These are phyloP conservation scores for Cephus nigrinus DNA, from an alignment of 2,888 invertebrate species.

Conservation along the genomic window DNA sequence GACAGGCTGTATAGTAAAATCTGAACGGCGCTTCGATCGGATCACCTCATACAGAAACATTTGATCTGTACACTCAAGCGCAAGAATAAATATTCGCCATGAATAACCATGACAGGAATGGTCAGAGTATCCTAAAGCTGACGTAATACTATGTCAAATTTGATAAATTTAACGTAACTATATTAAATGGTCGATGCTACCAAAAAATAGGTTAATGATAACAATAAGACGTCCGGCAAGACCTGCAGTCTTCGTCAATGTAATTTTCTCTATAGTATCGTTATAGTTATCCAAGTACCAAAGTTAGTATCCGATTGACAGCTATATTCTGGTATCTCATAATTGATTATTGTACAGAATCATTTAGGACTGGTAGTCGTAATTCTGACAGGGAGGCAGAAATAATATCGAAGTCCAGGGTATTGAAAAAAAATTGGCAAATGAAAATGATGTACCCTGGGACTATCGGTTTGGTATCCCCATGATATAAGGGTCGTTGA, in stretches of 20 bases:
- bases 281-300: not conserved
- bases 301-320: not conserved
- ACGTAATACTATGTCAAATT: not conserved
- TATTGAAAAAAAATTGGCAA: not conserved
- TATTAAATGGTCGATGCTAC: not conserved
- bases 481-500: not conserved
- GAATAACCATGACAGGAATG: conserved; percentile 34
- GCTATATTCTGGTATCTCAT: not conserved
- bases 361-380: not conserved
- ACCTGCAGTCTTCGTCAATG: not conserved
- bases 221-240: not conserved
- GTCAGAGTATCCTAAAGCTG: not conserved
- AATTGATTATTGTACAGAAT: not conserved
- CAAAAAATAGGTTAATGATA: not conserved
- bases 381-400: not conserved
- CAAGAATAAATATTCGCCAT: conserved; percentile 29
- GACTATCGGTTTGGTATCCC: not conserved
- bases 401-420: not conserved
- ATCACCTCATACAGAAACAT: conserved; percentile 14
- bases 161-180: not conserved
- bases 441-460: not conserved
- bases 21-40: not conserved
- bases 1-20: not conserved
- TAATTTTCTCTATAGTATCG: not conserved
- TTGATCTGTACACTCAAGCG: conserved; percentile 19